Evolutionary conservation across 1,140 invertebrate species (phyloP).

Genomic region (Wiebesia pumilae): DNA sequence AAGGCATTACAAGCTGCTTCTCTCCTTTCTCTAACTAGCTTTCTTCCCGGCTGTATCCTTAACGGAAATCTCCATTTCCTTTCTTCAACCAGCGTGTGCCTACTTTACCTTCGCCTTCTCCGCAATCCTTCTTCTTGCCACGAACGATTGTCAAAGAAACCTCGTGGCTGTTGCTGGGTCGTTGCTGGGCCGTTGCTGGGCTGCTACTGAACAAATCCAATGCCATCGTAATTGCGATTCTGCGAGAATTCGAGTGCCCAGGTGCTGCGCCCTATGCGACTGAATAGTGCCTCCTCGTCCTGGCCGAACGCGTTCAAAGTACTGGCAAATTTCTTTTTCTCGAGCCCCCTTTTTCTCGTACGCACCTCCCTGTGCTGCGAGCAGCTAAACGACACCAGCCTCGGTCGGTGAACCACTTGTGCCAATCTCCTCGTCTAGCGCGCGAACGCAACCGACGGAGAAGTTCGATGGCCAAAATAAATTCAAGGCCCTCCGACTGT

Average conservation of each 20-base stretch:
- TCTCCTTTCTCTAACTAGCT: neutral
- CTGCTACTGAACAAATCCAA: slow-evolving; percentile 37
- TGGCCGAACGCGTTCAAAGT: slow-evolving; percentile 30
- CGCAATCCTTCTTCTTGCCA: neutral
- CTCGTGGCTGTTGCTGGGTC: neutral
- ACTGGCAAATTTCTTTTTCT: neutral
- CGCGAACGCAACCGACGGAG: neutral
- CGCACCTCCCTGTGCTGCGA: neutral
- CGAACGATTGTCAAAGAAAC: slow-evolving; percentile 23
- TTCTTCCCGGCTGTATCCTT: slow-evolving; percentile 38
- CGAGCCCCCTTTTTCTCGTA: slow-evolving; percentile 1
- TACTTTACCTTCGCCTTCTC: neutral
- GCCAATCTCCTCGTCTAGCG: slow-evolving; percentile 45
- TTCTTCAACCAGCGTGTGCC: slow-evolving; percentile 34
- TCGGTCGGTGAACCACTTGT: slow-evolving; percentile 54
- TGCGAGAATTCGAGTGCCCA: slow-evolving; percentile 67
- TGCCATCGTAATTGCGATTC: slow-evolving; percentile 68
- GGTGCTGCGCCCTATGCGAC: slow-evolving; percentile 58
- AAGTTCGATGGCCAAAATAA: slow-evolving; percentile 13
- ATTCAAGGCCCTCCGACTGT: neutral
- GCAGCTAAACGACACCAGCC: neutral
- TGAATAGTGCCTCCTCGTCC: slow-evolving; percentile 17
- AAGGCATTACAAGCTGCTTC: neutral
- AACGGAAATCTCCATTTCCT: slow-evolving; percentile 69
- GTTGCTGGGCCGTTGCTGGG: too few species aligned